These are phyloP conservation scores for Drosophila dives DNA, from an alignment of 2,888 invertebrate species.

Conservation along the genomic window DNA sequence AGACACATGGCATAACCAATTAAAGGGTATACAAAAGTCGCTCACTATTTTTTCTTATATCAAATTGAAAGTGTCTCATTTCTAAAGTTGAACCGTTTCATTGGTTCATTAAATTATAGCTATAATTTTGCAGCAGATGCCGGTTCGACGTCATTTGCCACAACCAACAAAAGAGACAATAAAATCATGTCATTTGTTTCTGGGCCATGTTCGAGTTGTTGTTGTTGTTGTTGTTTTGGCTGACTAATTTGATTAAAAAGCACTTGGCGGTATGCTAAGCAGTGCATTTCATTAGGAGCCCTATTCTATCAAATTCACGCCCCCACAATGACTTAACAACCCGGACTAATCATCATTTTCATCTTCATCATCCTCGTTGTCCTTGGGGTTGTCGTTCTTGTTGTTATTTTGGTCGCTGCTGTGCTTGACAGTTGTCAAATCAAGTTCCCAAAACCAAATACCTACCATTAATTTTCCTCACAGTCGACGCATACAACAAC, in stretches of 20 bases:
- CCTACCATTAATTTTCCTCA: conserved; percentile 47
- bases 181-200: conserved; percentile 15
- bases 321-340: conserved; percentile 27
- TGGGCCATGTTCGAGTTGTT: conserved; percentile 19
- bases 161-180: background rate
- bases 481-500: conserved; percentile 15
- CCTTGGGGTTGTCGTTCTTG: conserved; percentile 1
- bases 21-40: background rate
- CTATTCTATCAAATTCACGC: conserved; percentile 46
- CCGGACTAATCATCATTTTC: conserved; percentile 27
- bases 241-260: conserved; percentile 51
- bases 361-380: conserved; percentile 27
- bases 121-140: conserved; percentile 1
- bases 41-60: background rate
- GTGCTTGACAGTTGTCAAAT: conserved; percentile 51
- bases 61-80: background rate
- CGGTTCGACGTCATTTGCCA: background rate
- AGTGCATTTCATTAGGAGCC: conserved; percentile 41
- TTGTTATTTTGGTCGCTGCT: conserved; percentile 13
- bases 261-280: conserved; percentile 39
- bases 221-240: conserved; percentile 16
- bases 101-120: background rate
- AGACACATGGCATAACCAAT: background rate
- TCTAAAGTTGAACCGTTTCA: background rate
- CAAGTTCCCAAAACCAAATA: conserved; percentile 49